Base-by-base conservation (phyloP, 1,140 invertebrate species). In the Scaptomyza graminum region DNA sequence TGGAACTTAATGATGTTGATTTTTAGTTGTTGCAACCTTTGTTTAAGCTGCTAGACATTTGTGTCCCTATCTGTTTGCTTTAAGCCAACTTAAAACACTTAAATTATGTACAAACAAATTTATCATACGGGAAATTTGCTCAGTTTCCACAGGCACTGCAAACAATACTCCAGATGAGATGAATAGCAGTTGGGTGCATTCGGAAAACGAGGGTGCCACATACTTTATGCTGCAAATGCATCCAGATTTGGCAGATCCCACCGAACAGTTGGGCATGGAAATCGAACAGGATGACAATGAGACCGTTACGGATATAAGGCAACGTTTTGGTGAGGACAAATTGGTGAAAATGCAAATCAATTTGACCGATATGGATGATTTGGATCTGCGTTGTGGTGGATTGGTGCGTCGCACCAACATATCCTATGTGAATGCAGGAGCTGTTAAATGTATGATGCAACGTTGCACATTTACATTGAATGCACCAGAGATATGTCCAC, bases 401-500 rank as follows among this genome's bases (percentile, higher is more conserved):
- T 87, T 95, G 2, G 94, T 95, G 0, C 91, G 93, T 77, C 91
- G 93, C 22, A 93, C 94, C 4, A 95, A 95, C 72, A 93, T 94
- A 85, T 94, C 94, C 0, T 92, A 92, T 77, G 90, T 92, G 12
- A 90, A 94, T 5, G 93, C 93, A 50, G 92, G 93, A 16, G 93
- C 94, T 12, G 92, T 93, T 0, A 93, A 94, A 62, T 96, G 95
- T 76, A 95, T 96, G 93, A 93, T 96, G 28, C 95, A 95, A 80
- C 95, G 94, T 85, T 96, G 95, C 89, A 93, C 94, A 5, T 91
- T 92, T 12, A 79, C 78, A 76, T 92, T 93, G 80, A 95, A 95
- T 70, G 95, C 95, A 13, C 95, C 95, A 9, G 94, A 95, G 76
- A 94, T 95, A 25, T 96, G 95, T 85, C 95, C 95, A 13, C 95